Evolutionary conservation across 2,113 vertebrate genomes (phyloP).

Genomic region (Podilymbus podiceps): DNA sequence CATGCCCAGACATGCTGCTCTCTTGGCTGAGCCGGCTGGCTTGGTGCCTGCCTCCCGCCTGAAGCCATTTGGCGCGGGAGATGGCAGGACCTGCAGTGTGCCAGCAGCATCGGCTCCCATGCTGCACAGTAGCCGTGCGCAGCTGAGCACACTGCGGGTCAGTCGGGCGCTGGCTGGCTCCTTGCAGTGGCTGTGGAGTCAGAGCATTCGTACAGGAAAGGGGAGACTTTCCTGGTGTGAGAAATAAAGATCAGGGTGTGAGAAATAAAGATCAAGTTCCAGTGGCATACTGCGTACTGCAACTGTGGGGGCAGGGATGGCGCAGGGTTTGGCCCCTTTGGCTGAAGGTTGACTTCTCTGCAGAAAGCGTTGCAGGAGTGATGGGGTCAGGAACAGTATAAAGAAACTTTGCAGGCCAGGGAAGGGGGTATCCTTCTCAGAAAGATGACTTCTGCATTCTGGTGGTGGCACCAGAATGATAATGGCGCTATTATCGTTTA

Average conservation of each 20-base stretch:
- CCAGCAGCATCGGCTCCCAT: neutral
- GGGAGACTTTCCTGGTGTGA: neutral
- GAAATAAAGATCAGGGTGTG: neutral
- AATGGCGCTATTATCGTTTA: neutral
- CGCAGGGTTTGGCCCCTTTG: neutral
- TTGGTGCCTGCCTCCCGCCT: neutral
- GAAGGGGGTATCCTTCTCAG: neutral
- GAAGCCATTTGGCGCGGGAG: neutral
- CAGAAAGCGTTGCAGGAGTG: neutral
- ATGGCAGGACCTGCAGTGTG: neutral
- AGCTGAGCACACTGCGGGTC: neutral
- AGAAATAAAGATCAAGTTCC: neutral
- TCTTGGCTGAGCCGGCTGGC: neutral
- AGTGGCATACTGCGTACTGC: neutral
- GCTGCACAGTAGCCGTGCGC: neutral
- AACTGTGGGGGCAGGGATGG: fast-evolving
- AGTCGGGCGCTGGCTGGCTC: neutral
- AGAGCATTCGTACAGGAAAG: neutral
- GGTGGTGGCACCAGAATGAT: neutral
- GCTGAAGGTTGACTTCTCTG: neutral
- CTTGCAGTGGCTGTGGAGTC: neutral
- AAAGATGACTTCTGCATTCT: neutral
- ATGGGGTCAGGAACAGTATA: neutral
- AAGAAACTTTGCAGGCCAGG: neutral
- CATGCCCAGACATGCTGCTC: neutral